Evolutionary conservation across 2,888 invertebrate genomes (phyloP).

Genomic region (Macrophya annulata): DNA sequence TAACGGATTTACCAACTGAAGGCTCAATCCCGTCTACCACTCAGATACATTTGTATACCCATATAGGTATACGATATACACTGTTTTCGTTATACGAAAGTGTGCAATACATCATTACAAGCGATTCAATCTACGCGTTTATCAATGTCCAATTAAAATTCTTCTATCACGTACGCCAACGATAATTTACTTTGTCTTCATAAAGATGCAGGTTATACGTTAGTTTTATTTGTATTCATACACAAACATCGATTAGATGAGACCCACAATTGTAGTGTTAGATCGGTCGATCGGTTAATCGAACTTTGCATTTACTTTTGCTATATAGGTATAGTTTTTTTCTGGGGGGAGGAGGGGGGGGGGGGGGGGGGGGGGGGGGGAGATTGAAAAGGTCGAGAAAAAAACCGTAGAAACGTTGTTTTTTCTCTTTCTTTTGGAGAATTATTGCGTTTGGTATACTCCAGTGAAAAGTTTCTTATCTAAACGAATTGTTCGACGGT

Average conservation of each 20-base stretch:
- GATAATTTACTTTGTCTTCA: neutral
- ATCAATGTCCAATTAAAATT: neutral
- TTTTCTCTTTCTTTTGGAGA: neutral
- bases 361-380: neutral
- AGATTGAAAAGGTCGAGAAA: neutral
- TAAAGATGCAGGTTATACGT: neutral
- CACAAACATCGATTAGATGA: neutral
- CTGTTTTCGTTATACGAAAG: neutral
- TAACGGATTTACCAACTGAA: constrained; percentile 33
- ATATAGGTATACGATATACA: neutral
- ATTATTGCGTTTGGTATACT: neutral
- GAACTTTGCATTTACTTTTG: neutral
- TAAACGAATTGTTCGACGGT: constrained; percentile 14
- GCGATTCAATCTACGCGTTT: neutral
- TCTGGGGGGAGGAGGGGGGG: too few relatives aligned
- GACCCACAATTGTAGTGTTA: neutral
- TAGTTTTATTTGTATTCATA: neutral
- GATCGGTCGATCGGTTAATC: neutral
- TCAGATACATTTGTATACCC: neutral
- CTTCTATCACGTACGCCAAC: neutral
- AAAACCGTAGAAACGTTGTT: neutral
- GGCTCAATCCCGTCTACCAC: constrained; percentile 33
- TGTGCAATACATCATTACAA: neutral
- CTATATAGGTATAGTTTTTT: neutral
- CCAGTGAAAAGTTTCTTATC: constrained; percentile 1